Base-by-base conservation (phyloP, 2,888 invertebrate genomes). In the Trisateles emortualis region DNA sequence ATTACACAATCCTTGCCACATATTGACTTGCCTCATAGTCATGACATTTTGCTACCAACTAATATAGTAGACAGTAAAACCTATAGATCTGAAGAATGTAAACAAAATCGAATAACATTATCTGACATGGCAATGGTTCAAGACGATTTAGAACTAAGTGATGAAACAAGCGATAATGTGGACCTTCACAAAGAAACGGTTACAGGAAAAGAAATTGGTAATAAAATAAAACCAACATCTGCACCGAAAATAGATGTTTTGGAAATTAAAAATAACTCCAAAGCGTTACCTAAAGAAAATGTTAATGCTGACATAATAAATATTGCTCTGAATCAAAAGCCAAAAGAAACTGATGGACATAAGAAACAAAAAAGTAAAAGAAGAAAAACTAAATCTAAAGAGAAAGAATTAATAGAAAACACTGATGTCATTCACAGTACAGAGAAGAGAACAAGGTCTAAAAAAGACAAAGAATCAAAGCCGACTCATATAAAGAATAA, bases 91-190 rank as follows among this genome's bases (percentile, higher is more conserved):
- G 42, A 52, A 35, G 43, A 26, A 17, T 13, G 39, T 38, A 24
- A 5, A 17, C 35, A 32, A 38, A 46, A n/a, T 29, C 13, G 24
- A 40, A 38, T 48, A n/a, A 45, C 47, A 29, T 32, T 53, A 14
- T 52, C 48, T 29, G 49, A 69, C 41, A 74, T 67, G 59, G 74
- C 76, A 63, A 81, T 78, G 10, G 83, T 92, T 33, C 87, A 80
- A 67, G 81, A 79, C 26, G 92, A 92, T 78, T 83, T 92, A 67
- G 83, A 87, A 64, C 70, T 92, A 53, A 92, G 91, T 72, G 92
- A 92, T 56, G 91, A 90, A 58, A 81, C 75, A 36, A 82, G 78
- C 58, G 90, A 90, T 60, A 76, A 76, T 59, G 59, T 57, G 22
- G 79, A 80, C 38, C 39, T 55, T 40, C 43, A 45, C 9, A 55